A percentile compares a stretch with the other conserved stretches of the same genome.
These are phyloP conservation scores for Stegodyphus dumicola DNA, from an alignment of 1,140 invertebrate genomes.

Conservation along the genomic window DNA sequence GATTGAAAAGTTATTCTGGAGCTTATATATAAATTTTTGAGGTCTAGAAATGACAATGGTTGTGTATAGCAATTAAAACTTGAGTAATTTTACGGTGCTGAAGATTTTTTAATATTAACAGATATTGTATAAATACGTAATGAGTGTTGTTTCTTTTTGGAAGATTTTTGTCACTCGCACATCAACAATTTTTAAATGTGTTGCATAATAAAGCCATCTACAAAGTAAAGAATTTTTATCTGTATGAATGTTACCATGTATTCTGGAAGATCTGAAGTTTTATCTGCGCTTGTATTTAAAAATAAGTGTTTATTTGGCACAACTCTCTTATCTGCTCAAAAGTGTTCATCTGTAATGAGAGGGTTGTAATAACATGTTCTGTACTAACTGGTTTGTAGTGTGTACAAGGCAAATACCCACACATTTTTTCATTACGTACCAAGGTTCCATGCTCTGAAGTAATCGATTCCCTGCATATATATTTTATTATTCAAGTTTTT, in stretches of 20 bases:
- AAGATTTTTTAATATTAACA: slow-evolving; percentile 6
- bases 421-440: slow-evolving; percentile 43
- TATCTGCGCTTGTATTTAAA: slow-evolving; percentile 7
- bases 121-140: slow-evolving; percentile 6
- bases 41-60: not conserved
- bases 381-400: slow-evolving; percentile 36
- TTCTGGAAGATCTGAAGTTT: slow-evolving; percentile 49
- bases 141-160: slow-evolving; percentile 9
- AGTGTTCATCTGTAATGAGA: slow-evolving; percentile 43
- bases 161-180: slow-evolving; percentile 52
- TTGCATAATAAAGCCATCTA: slow-evolving; percentile 53
- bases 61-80: slow-evolving; percentile 13
- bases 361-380: slow-evolving; percentile 37
- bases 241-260: slow-evolving; percentile 60
- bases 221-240: slow-evolving; percentile 58
- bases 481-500: slow-evolving; percentile 62
- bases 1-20: not conserved
- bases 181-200: slow-evolving; percentile 55
- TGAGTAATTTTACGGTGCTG: slow-evolving; percentile 4
- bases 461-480: slow-evolving; percentile 60
- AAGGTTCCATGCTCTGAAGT: slow-evolving; percentile 60
- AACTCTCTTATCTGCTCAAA: slow-evolving; percentile 54
- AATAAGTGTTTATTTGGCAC: slow-evolving; percentile 20
- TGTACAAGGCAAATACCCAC: slow-evolving; percentile 17
- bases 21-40: slow-evolving; percentile 9